phyloP scores from a whole-genome alignment of 2,113 vertebrate species.

The Paracanthobrama guichenoti region DNA sequence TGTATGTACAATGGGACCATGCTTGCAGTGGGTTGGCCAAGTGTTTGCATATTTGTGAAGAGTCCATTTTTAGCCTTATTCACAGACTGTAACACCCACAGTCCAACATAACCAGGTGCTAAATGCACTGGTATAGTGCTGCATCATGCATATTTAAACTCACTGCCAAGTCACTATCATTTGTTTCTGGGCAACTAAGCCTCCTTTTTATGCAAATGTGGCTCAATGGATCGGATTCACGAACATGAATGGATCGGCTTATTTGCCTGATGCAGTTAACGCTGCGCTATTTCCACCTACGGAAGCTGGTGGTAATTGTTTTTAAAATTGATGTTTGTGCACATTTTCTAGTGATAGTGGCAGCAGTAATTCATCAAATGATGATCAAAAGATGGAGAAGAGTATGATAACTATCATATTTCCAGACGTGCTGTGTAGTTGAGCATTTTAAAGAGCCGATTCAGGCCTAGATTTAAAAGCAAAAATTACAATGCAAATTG shows the following conservation, averaged over 20 bases:
- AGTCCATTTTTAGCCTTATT: conserved; percentile 19
- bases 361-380: conserved; percentile 12
- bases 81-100: conserved; percentile 5
- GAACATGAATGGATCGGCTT: conserved; percentile 12
- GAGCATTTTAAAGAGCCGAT: not conserved
- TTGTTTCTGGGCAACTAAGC: conserved; percentile 1
- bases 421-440: not conserved
- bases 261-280: conserved; percentile 12
- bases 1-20: not conserved
- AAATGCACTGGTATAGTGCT: not conserved
- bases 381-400: not conserved
- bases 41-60: not conserved
- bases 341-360: not conserved
- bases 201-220: conserved; percentile 8
- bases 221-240: not conserved
- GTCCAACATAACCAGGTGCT: not conserved
- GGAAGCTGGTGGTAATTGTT: not conserved
- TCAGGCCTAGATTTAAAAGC: not conserved
- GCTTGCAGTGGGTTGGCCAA: not conserved
- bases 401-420: not conserved
- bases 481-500: not conserved
- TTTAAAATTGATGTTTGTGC: not conserved
- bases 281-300: not conserved
- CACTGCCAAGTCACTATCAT: conserved; percentile 17
- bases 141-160: not conserved